Percentiles rank a stretch among this genome's conserved stretches.
phyloP scores from a whole-genome alignment of 2,797 vertebrate genomes.

The Rhincodon typus region DNA sequence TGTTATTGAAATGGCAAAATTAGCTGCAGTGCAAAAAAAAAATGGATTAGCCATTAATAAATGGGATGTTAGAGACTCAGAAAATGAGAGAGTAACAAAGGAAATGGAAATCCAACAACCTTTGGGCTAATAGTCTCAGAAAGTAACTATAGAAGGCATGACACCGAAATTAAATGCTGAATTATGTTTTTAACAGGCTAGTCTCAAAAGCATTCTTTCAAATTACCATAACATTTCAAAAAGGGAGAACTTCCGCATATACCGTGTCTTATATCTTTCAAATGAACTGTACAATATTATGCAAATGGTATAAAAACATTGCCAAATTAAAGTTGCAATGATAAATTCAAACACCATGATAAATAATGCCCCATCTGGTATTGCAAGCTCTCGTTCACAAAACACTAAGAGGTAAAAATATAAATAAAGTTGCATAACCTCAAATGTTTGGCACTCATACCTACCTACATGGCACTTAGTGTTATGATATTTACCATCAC shows the following conservation, averaged over 20 bases:
- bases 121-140: neutral
- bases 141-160: neutral
- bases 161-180: neutral
- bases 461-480: neutral
- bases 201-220: neutral
- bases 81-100: neutral
- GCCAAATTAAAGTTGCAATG: neutral
- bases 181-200: neutral
- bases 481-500: neutral
- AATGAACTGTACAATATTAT: neutral
- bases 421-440: neutral
- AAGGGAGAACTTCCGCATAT: neutral
- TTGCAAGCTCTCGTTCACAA: neutral
- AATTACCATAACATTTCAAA: neutral
- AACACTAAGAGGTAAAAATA: neutral
- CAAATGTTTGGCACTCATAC: neutral
- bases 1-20: neutral
- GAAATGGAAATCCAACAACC: neutral
- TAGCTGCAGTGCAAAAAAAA: neutral
- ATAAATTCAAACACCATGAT: neutral
- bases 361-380: neutral
- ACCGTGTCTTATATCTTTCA: no score
- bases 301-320: neutral
- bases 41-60: neutral
- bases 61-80: neutral